Evolutionary conservation across 2,888 invertebrate species (phyloP).

Genomic region (Apodemia zela): DNA sequence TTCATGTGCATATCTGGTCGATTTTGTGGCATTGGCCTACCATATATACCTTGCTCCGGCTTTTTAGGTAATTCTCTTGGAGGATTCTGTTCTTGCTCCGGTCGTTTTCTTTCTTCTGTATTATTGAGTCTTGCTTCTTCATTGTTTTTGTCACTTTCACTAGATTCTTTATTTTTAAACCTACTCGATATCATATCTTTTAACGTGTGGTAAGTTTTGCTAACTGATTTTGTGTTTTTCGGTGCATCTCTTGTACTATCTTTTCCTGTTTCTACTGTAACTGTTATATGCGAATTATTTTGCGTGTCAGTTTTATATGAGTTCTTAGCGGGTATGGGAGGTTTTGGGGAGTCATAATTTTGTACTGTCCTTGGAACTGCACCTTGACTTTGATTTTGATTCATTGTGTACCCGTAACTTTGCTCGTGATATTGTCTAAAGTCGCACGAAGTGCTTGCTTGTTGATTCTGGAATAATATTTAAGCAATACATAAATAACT

Average conservation of each 20-base stretch:
- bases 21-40: slow-evolving; percentile 78
- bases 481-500: background rate
- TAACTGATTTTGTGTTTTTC: slow-evolving; percentile 83
- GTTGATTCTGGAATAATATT: slow-evolving; percentile 64
- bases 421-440: slow-evolving; percentile 76
- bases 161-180: slow-evolving; percentile 83
- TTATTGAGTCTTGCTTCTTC: slow-evolving; percentile 82
- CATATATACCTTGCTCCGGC: slow-evolving; percentile 82
- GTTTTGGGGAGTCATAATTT: slow-evolving; percentile 67
- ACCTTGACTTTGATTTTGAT: slow-evolving; percentile 58
- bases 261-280: slow-evolving; percentile 81
- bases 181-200: slow-evolving; percentile 91
- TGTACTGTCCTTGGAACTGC: slow-evolving; percentile 61
- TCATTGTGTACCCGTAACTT: slow-evolving; percentile 75
- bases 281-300: slow-evolving; percentile 74
- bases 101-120: slow-evolving; percentile 78
- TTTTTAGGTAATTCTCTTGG: slow-evolving; percentile 70
- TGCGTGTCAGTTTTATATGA: slow-evolving; percentile 61
- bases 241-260: slow-evolving; percentile 78
- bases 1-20: slow-evolving; percentile 71
- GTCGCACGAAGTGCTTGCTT: slow-evolving; percentile 73
- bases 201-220: slow-evolving; percentile 89
- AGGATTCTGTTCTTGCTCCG: slow-evolving; percentile 64
- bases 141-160: slow-evolving; percentile 73
- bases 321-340: slow-evolving; percentile 73